Conservation (phyloP, 2,888 invertebrate genomes). For the Leuctra nigra region DNA sequence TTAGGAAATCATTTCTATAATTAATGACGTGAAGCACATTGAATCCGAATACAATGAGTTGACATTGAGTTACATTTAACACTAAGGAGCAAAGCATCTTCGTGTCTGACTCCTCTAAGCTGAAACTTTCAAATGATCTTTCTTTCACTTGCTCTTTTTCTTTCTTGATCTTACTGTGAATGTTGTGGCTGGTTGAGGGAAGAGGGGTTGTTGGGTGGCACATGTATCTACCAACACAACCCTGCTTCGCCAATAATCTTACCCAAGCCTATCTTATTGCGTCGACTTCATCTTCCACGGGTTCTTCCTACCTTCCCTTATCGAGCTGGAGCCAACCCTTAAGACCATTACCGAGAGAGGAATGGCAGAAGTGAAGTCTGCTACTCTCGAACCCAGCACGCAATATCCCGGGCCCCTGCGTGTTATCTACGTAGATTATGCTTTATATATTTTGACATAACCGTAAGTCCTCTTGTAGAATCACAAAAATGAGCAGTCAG, state of each 20-base stretch:
- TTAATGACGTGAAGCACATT: no score
- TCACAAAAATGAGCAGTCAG: conserved; percentile 13
- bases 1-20: no score
- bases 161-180: no score
- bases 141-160: no score
- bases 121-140: no score
- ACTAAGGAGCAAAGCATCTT: no score
- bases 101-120: no score
- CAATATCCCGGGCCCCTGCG: not conserved
- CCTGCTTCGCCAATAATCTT: not conserved
- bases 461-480: conserved; percentile 8
- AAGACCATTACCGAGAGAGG: not conserved
- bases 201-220: not conserved
- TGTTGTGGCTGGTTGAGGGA: no score
- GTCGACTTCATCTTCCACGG: not conserved
- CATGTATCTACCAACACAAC: not conserved
- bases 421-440: conserved; percentile 16
- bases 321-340: conserved; percentile 4
- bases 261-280: conserved; percentile 10
- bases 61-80: no score
- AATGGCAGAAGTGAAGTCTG: no score
- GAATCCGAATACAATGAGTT: no score
- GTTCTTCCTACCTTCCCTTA: conserved; percentile 4
- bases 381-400: no score
- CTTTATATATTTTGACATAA: conserved; percentile 13